Evolutionary conservation across 2,888 invertebrate species (phyloP).

Genomic region (Cephus pulcher): DNA sequence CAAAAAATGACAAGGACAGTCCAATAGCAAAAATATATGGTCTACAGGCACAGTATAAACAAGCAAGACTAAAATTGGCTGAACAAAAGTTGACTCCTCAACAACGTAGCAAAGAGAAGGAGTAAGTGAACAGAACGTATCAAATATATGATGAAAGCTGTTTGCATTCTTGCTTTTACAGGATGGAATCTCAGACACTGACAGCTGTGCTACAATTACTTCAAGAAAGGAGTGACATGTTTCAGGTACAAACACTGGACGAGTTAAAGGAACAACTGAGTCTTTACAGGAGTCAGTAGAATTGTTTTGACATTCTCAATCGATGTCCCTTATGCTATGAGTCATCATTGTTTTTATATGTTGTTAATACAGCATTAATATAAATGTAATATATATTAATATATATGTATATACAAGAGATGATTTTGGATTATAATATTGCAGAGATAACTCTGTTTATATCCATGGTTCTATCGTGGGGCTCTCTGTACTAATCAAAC

Average conservation of each 20-base stretch:
- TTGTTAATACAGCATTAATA: background rate
- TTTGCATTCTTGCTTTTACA: constrained; percentile 18
- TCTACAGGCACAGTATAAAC: constrained; percentile 34
- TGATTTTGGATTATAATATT: background rate
- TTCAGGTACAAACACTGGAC: constrained; percentile 14
- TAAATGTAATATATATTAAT: background rate
- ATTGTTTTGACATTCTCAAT: background rate
- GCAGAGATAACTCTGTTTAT: background rate
- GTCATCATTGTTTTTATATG: background rate
- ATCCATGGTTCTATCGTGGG: background rate
- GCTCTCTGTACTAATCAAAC: background rate
- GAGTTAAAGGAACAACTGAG: constrained; percentile 12
- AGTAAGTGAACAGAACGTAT: constrained; percentile 15
- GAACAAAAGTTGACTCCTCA: constrained; percentile 31
- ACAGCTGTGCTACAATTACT: constrained; percentile 13
- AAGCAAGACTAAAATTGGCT: constrained; percentile 33
- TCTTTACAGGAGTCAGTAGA: constrained; percentile 9
- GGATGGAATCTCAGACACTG: constrained; percentile 25
- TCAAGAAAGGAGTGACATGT: constrained; percentile 14
- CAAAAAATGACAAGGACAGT: constrained; percentile 16
- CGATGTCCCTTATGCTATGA: background rate
- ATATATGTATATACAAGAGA: background rate
- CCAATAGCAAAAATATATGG: constrained; percentile 23
- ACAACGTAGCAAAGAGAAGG: constrained; percentile 34
- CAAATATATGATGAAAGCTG: background rate